Evolutionary conservation across 1,140 invertebrate genomes (phyloP).

Genomic region (Maconellicoccus hirsutus): DNA sequence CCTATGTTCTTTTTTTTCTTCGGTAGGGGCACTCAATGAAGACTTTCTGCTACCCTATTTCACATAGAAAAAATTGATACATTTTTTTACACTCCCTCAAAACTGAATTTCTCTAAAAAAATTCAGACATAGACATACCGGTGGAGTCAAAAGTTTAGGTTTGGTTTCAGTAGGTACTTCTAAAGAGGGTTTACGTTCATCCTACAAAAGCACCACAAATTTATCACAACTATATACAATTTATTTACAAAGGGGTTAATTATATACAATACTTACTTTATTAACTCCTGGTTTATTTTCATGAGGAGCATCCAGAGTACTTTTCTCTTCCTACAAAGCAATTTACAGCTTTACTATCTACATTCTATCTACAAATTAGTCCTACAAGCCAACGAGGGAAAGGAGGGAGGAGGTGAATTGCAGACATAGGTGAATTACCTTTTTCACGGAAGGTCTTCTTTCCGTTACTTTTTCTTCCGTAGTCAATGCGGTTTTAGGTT

Average conservation of each 20-base stretch:
- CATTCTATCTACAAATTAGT: not conserved
- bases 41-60: too few species aligned
- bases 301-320: not conserved
- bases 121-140: too few species aligned
- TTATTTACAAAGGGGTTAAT: not conserved
- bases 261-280: not conserved
- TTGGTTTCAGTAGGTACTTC: not conserved
- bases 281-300: not conserved
- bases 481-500: not conserved
- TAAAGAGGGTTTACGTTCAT: not conserved
- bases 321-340: constrained; percentile 3
- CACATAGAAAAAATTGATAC: too few species aligned
- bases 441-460: not conserved
- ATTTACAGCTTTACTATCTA: not conserved
- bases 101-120: too few species aligned
- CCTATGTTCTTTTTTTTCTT: too few species aligned
- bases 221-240: not conserved
- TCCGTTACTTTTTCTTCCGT: not conserved
- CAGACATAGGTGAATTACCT: not conserved
- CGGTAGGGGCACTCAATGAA: too few species aligned
- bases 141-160: not conserved
- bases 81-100: too few species aligned
- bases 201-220: not conserved
- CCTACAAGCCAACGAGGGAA: not conserved
- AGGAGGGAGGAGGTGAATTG: not conserved